Conservation (phyloP, 2,888 invertebrate genomes). For the Lycia hirtaria region DNA sequence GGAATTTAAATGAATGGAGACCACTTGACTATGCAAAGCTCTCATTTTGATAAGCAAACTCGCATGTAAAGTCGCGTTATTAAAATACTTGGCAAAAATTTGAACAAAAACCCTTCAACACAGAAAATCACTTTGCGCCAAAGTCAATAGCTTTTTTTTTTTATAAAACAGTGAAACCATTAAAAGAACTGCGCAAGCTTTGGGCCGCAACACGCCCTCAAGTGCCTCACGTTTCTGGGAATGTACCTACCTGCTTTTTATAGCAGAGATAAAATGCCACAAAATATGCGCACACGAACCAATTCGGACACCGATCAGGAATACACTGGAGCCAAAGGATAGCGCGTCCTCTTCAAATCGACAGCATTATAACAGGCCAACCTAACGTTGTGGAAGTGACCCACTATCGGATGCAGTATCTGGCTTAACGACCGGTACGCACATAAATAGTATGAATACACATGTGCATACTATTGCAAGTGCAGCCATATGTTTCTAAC, state of each 20-base stretch:
- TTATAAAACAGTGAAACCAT: slow-evolving; percentile 31
- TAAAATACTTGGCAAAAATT: slow-evolving; percentile 25
- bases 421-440: slow-evolving; percentile 44
- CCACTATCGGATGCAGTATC: slow-evolving; percentile 59
- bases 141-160: slow-evolving; percentile 53
- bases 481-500: slow-evolving; percentile 48
- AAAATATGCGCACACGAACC: slow-evolving; percentile 67
- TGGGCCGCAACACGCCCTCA: slow-evolving; percentile 54
- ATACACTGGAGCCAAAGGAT: slow-evolving; percentile 52
- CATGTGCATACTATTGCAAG: slow-evolving; percentile 49
- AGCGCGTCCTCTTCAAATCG: slow-evolving; percentile 61
- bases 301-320: slow-evolving; percentile 65
- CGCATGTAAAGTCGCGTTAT: background rate
- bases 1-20: slow-evolving; percentile 48
- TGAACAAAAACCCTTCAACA: slow-evolving; percentile 36
- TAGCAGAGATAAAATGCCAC: slow-evolving; percentile 65
- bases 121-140: slow-evolving; percentile 60
- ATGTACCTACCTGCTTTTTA: slow-evolving; percentile 82
- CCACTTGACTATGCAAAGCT: slow-evolving; percentile 15
- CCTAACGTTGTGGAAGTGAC: slow-evolving; percentile 57
- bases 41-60: background rate
- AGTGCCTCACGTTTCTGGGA: slow-evolving; percentile 71
- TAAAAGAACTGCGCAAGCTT: slow-evolving; percentile 41
- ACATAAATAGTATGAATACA: slow-evolving; percentile 43
- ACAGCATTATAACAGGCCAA: slow-evolving; percentile 54